These are phyloP conservation scores for Synergus umbraculus DNA, from an alignment of 2,888 invertebrate species.

Conservation along the genomic window DNA sequence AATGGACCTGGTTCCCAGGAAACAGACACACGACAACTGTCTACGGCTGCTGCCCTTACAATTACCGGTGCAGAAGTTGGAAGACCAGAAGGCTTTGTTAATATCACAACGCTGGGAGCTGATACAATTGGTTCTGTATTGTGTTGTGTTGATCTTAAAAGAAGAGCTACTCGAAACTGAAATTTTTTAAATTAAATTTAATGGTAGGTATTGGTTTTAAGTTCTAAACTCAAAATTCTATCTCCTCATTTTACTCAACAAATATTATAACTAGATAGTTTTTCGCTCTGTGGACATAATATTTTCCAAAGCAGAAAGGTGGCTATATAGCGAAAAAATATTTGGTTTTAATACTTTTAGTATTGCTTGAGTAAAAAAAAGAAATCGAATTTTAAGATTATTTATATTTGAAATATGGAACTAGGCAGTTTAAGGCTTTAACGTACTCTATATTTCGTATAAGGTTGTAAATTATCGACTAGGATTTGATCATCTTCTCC, in stretches of 20 bases:
- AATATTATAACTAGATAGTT: too few relatives aligned
- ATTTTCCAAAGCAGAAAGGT: too few relatives aligned
- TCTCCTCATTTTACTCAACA: too few relatives aligned
- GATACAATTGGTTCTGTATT: conserved; percentile 85
- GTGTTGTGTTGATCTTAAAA: conserved; percentile 82
- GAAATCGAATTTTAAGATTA: too few relatives aligned
- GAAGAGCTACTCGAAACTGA: conserved; percentile 93
- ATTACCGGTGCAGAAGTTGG: conserved; percentile 88
- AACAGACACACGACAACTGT: conserved; percentile 89
- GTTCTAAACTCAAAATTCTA: too few relatives aligned
- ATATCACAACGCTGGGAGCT: conserved; percentile 86
- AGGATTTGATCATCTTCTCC: conserved; percentile 83
- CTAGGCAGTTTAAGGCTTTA: not conserved
- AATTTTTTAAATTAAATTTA: conserved; percentile 53
- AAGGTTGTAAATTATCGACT: conserved; percentile 89
- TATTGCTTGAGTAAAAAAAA: too few relatives aligned
- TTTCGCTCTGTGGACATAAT: too few relatives aligned
- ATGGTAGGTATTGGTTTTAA: not conserved
- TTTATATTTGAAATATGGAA: conserved; percentile 9
- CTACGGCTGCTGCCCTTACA: conserved; percentile 87
- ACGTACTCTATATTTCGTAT: conserved; percentile 92
- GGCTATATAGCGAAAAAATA: too few relatives aligned
- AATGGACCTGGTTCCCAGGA: conserved; percentile 93
- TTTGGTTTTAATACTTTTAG: too few relatives aligned
- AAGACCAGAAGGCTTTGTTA: conserved; percentile 85